Evolutionary conservation across 2,888 invertebrate species (phyloP).

Genomic region (Sarcophaga rosellei): DNA sequence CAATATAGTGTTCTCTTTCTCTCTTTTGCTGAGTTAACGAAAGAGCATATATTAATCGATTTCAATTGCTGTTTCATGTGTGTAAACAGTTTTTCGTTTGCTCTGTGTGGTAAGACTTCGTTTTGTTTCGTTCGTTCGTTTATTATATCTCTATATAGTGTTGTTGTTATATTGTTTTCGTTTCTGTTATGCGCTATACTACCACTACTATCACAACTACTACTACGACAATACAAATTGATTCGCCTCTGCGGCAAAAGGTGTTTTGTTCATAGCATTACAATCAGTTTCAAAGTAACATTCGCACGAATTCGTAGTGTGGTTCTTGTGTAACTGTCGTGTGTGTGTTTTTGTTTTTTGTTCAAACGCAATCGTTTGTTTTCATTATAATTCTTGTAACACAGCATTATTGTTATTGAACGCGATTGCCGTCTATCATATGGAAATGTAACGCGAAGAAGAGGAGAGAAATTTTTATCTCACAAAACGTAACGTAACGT

Average conservation of each 20-base stretch:
- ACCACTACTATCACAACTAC: constrained; percentile 20
- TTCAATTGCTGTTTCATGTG: not conserved
- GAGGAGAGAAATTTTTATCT: constrained; percentile 10
- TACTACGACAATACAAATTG: not conserved
- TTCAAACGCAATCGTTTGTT: constrained; percentile 29
- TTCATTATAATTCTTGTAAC: constrained; percentile 25
- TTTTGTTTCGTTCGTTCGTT: too few relatives aligned
- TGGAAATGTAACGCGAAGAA: constrained; percentile 42
- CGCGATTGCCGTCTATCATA: constrained; percentile 36
- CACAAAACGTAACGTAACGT: not conserved
- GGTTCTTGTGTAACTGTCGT: constrained; percentile 71
- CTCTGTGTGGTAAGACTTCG: not conserved
- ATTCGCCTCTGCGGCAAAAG: constrained; percentile 70
- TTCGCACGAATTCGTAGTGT: constrained; percentile 78
- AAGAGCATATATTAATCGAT: not conserved
- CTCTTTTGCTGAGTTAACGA: not conserved
- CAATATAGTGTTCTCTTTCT: not conserved
- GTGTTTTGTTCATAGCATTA: constrained; percentile 72
- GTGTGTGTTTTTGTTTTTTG: constrained; percentile 29
- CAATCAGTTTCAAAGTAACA: constrained; percentile 80
- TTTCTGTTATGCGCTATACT: constrained; percentile 10
- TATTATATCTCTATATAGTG: not conserved
- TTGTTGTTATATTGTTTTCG: constrained; percentile 37
- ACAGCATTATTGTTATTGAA: constrained; percentile 21
- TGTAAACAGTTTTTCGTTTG: not conserved